phyloP scores from a whole-genome alignment of 2,888 invertebrate genomes.

The Campoletis raptor region DNA sequence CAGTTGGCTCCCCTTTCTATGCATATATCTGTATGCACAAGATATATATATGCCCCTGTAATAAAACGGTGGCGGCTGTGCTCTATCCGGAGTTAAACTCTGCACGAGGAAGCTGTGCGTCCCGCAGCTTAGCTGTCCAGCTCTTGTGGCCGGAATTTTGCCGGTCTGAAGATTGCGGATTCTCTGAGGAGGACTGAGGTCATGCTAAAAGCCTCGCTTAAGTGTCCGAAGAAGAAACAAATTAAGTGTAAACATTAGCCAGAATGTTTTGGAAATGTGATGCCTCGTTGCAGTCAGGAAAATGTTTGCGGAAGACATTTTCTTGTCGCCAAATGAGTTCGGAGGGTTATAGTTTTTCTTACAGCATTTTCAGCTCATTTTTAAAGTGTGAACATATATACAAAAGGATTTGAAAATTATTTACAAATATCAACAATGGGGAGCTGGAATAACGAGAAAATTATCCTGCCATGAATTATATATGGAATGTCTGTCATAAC shows the following conservation, averaged over 20 bases:
- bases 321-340: neutral
- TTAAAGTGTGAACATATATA: neutral
- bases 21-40: neutral
- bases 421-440: neutral
- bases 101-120: slow-evolving; percentile 50
- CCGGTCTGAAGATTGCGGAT: slow-evolving; percentile 37
- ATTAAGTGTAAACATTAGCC: slow-evolving; percentile 4
- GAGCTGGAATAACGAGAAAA: neutral
- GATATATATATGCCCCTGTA: slow-evolving; percentile 21
- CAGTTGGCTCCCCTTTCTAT: neutral
- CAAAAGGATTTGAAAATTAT: neutral
- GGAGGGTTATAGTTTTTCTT: neutral
- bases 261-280: neutral
- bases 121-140: slow-evolving; percentile 27
- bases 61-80: slow-evolving; percentile 42
- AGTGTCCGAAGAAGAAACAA: slow-evolving; percentile 3
- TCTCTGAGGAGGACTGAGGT: slow-evolving; percentile 8
- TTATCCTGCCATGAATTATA: neutral
- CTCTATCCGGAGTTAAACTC: slow-evolving; percentile 49
- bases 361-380: neutral
- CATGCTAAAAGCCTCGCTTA: neutral
- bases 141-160: slow-evolving; percentile 48
- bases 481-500: neutral
- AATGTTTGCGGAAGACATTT: neutral
- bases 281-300: neutral